Base-by-base conservation (phyloP, 2,797 vertebrate genomes). In the Danio jaintianensis region DNA sequence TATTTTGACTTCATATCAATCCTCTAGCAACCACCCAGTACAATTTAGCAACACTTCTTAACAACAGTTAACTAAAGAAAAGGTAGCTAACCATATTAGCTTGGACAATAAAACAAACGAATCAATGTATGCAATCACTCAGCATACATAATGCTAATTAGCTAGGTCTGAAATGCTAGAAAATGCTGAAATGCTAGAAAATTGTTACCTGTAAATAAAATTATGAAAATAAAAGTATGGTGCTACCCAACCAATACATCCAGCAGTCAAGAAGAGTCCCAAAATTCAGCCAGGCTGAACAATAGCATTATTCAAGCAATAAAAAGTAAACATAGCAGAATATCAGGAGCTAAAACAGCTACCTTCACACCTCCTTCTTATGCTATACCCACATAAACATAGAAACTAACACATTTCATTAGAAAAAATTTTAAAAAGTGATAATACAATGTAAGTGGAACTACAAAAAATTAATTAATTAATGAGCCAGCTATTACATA, bases 241-340 rank as follows among this genome's bases (percentile, higher is more conserved):
- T 4, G 1, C 66, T 9, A 29, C 12, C 20, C 20, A 68, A 69
- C 15, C 16, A 63, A 42, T 7, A 63, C 36, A 45, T 12, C 3
- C 29, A 29, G 29, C 29, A 52, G 9, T 52, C 22, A 38, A 69
- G 11, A 68, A 10, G 7, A 6, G 43, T 73, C 5, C 5, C 13
- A 43, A 73, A 20, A 56, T 85, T 81, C 80, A 79, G 79, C 68
- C 81, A 15, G 29, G 29, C 29, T 1, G 47, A 12, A 29, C 47
- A 38, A 69, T 11, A 55, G 16, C 36, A 40, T 7, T 43, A 71
- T 71, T 40, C 10, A 70, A 6, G 18, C 40, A 29, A 29, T 29
- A 29, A 29, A 29, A 29, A 29, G 29, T 29, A 29, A 29, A 29
- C 29, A 29, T 29, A 29, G 29, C 29, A 29, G 29, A 29, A 29